Percentiles rank a stretch among this genome's conserved stretches.
Evolutionary conservation across 2,888 invertebrate species (phyloP).

Genomic region (Barypeithes pellucidus): DNA sequence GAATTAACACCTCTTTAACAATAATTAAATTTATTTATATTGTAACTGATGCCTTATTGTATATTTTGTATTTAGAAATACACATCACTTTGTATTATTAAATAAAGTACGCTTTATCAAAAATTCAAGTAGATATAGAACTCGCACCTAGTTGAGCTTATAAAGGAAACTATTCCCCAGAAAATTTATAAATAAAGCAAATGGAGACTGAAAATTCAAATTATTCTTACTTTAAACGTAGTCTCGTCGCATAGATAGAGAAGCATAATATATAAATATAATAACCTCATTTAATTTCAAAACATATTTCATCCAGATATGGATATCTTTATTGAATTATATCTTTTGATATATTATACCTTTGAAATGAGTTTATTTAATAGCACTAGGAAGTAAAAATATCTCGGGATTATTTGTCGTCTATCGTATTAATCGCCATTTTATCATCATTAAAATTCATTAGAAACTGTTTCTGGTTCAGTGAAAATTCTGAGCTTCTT

Average conservation of each 20-base stretch:
- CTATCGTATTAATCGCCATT: too few relatives aligned
- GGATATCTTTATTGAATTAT: slow-evolving; percentile 8
- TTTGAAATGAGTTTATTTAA: not conserved
- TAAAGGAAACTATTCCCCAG: slow-evolving; percentile 12
- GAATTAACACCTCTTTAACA: too few relatives aligned
- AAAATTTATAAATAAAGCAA: slow-evolving; percentile 28
- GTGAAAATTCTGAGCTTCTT: too few relatives aligned
- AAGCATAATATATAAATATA: slow-evolving; percentile 1
- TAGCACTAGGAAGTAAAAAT: too few relatives aligned
- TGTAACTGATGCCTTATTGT: too few relatives aligned
- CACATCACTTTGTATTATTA: too few relatives aligned
- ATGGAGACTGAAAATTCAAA: slow-evolving; percentile 17
- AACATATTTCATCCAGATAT: slow-evolving; percentile 4
- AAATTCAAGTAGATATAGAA: slow-evolving; percentile 5
- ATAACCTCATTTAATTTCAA: slow-evolving; percentile 9
- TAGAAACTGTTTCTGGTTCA: too few relatives aligned
- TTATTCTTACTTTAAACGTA: slow-evolving; percentile 25
- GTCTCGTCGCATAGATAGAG: slow-evolving; percentile 2
- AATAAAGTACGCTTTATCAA: too few relatives aligned
- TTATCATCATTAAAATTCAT: too few relatives aligned
- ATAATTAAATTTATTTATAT: too few relatives aligned
- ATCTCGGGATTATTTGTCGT: too few relatives aligned
- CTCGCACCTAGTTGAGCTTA: slow-evolving; percentile 5
- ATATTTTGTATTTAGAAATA: too few relatives aligned
- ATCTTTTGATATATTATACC: not conserved